These are phyloP conservation scores for Lithophane semibrunnea DNA, from an alignment of 2,888 invertebrate genomes.

Conservation along the genomic window DNA sequence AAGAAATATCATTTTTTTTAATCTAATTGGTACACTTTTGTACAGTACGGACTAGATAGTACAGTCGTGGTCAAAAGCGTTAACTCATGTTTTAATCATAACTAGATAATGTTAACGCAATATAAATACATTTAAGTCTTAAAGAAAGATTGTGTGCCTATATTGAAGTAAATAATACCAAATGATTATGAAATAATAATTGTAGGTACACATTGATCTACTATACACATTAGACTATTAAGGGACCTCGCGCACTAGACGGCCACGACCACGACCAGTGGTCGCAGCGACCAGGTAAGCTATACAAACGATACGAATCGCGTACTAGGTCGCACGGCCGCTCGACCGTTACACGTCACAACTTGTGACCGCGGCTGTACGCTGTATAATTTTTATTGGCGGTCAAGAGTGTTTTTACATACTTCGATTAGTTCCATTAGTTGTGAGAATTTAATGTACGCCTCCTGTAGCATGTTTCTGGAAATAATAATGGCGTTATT, in stretches of 20 bases:
- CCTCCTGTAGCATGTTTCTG: conserved; percentile 87
- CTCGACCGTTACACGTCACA: conserved; percentile 18
- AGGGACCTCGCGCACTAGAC: neutral
- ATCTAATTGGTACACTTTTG: conserved; percentile 74
- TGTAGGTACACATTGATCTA: conserved; percentile 52
- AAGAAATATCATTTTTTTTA: conserved; percentile 55
- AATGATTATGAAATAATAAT: conserved; percentile 37
- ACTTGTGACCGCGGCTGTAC: conserved; percentile 73
- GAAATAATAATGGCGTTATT: conserved; percentile 49
- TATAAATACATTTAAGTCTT: conserved; percentile 47
- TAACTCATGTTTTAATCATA: conserved; percentile 5
- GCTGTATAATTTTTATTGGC: conserved; percentile 46
- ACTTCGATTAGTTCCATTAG: conserved; percentile 78
- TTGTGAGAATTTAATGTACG: conserved; percentile 81
- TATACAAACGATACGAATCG: no score
- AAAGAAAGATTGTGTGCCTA: conserved; percentile 33
- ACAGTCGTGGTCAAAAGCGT: conserved; percentile 74
- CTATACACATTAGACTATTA: conserved; percentile 51
- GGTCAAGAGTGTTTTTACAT: conserved; percentile 73
- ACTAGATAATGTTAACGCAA: conserved; percentile 8
- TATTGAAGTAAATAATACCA: conserved; percentile 31
- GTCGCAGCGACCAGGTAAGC: no score
- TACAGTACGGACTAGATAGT: conserved; percentile 78
- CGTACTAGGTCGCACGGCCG: no score
- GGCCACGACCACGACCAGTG: no score